Conservation (phyloP, 1,140 invertebrate genomes). For the Condylostylus longicornis region DNA sequence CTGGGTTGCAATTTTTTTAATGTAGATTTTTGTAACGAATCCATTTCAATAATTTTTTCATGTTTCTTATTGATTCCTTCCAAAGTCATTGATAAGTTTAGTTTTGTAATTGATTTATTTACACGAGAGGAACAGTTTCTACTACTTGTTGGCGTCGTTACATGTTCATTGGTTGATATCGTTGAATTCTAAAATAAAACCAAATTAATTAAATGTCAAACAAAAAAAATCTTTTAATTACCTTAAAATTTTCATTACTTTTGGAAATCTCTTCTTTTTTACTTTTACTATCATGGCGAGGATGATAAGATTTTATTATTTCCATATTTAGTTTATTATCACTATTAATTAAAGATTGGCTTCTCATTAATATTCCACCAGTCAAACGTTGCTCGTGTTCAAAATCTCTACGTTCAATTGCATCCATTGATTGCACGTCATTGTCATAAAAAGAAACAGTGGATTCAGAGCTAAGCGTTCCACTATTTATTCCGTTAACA, state of each 20-base stretch:
- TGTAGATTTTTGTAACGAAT: too few relatives aligned
- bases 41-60: too few relatives aligned
- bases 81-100: conserved; percentile 25
- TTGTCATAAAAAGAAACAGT: conserved; percentile 14
- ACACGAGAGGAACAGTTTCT: conserved; percentile 23
- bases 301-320: conserved; percentile 7
- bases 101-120: conserved; percentile 31
- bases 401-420: conserved; percentile 28
- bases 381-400: conserved; percentile 27
- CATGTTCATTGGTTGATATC: conserved; percentile 26
- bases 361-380: conserved; percentile 24
- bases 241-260: conserved; percentile 18
- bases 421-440: conserved; percentile 24
- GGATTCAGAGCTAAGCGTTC: background rate
- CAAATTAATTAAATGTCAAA: background rate
- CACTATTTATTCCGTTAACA: conserved; percentile 2
- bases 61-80: too few relatives aligned
- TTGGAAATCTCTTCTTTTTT: conserved; percentile 24
- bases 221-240: background rate
- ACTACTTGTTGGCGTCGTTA: conserved; percentile 27
- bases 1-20: too few relatives aligned
- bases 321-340: conserved; percentile 21
- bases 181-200: conserved; percentile 15
- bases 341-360: conserved; percentile 19
- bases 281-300: background rate